These are phyloP conservation scores for Amphipoea oculea DNA, from an alignment of 2,888 invertebrate species.

Conservation along the genomic window DNA sequence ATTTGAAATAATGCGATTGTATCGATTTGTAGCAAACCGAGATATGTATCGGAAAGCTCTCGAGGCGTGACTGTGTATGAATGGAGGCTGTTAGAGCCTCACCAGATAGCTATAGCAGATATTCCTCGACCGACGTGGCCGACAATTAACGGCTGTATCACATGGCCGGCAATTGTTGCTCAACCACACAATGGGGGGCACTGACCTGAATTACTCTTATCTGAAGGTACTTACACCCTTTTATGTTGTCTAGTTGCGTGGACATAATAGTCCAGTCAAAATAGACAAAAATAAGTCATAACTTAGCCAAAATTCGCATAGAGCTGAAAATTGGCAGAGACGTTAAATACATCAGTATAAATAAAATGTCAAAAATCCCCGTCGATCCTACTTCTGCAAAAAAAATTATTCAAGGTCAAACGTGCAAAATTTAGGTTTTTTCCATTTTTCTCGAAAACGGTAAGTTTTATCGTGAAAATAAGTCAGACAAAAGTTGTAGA, in stretches of 20 bases:
- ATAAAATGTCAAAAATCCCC: too few relatives aligned
- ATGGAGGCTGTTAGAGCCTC: constrained; percentile 75
- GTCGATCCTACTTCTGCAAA: too few relatives aligned
- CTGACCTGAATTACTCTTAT: constrained; percentile 75
- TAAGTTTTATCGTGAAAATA: too few relatives aligned
- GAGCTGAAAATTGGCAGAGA: too few relatives aligned
- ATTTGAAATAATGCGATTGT: constrained; percentile 66
- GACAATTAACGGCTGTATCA: constrained; percentile 75
- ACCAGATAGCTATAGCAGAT: constrained; percentile 73
- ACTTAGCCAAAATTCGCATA: too few relatives aligned
- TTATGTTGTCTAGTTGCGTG: constrained; percentile 55
- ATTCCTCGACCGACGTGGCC: constrained; percentile 63
- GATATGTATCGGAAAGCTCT: constrained; percentile 74
- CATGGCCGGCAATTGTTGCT: constrained; percentile 68
- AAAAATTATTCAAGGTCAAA: too few relatives aligned
- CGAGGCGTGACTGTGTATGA: constrained; percentile 83
- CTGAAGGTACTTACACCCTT: constrained; percentile 61
- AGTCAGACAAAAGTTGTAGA: too few relatives aligned
- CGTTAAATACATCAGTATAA: too few relatives aligned
- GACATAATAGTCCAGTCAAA: too few relatives aligned
- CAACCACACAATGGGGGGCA: constrained; percentile 75
- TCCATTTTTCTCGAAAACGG: too few relatives aligned
- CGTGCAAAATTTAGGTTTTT: too few relatives aligned
- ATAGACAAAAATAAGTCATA: too few relatives aligned
- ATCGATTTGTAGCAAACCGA: constrained; percentile 70